Evolutionary conservation across 2,797 vertebrate genomes (phyloP).

Genomic region (Scarus forsteni): DNA sequence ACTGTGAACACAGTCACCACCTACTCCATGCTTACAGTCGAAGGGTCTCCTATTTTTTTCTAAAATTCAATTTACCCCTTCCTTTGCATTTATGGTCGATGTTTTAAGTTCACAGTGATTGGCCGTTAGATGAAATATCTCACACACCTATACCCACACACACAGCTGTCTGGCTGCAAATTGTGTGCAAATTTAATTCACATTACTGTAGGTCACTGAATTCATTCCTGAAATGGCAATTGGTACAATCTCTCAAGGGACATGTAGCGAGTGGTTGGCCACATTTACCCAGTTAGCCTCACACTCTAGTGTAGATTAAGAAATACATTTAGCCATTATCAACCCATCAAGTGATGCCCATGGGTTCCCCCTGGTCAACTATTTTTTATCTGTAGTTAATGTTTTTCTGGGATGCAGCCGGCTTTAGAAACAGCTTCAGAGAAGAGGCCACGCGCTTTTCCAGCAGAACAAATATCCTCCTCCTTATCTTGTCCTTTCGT

Average conservation of each 20-base stretch:
- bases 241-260: constrained; percentile 88
- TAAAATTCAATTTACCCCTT: constrained; percentile 2
- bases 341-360: constrained; percentile 57
- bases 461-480: constrained; percentile 37
- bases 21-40: neutral
- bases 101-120: constrained; percentile 32
- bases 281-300: constrained; percentile 83
- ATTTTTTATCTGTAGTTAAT: constrained; percentile 54
- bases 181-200: constrained; percentile 87
- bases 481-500: constrained; percentile 44
- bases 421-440: constrained; percentile 44
- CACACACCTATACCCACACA: neutral
- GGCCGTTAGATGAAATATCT: constrained; percentile 5
- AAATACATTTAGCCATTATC: constrained; percentile 81
- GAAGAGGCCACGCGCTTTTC: constrained; percentile 36
- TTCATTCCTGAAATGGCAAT: constrained; percentile 94
- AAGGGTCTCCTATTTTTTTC: neutral
- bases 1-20: too few relatives aligned
- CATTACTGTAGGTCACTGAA: constrained; percentile 97
- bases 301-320: constrained; percentile 82
- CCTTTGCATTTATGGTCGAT: constrained; percentile 34
- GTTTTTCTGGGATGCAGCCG: constrained; percentile 31
- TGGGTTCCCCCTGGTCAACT: constrained; percentile 50
- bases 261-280: constrained; percentile 79
- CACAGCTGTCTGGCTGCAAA: constrained; percentile 69